Evolutionary conservation across 2,888 invertebrate species (phyloP), one percentile per base, ranked within the genome.

Genomic region (Cerastis leucographa): DNA sequence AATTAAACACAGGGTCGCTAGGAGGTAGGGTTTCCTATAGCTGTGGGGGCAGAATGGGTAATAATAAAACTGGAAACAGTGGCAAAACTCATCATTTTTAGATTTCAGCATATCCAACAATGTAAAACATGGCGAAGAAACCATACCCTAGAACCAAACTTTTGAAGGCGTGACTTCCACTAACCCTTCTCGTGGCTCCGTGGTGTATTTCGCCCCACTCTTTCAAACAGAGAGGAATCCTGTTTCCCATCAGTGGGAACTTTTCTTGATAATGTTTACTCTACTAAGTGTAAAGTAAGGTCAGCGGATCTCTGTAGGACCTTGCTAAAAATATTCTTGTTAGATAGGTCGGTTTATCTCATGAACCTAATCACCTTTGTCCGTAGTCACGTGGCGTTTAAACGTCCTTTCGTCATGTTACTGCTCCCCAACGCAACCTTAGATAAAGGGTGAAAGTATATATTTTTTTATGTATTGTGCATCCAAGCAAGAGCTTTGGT

Each of bases 371-470:
- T 14, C 49, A 11, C 49, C 40, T 29, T 22, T 40, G 56, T n/a
- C 61, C 12, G 51, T 25, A 59, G 65, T 84, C 83, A 83, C 81
- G 77, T 9, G 73, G 84, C 79, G 2, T 40, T 40, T 12, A 11
- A 35, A 40, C 40, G 2, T 12, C 11, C 6, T n/a, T 8, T 14
- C 8, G 64, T 17, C 64, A 42, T n/a, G 64, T 8, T 64, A 8
- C 8, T 17, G 17, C 25, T 14, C n/a, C 64, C 42, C n/a, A n/a
- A n/a, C n/a, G n/a, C 7, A 7, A n/a, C n/a, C 42, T 64, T n/a
- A 8, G 17, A 8, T 25, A 4, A 42, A 64, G 42, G 64, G 64
- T 19, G 5, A 59, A 35, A 61, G 11, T 64, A n/a, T 17, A 17
- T 12, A 2, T n/a, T 61, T 62, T 62, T 64, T n/a, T 3, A 12